Base-by-base conservation (phyloP, 2,888 invertebrate genomes). In the Morpho helenor region DNA sequence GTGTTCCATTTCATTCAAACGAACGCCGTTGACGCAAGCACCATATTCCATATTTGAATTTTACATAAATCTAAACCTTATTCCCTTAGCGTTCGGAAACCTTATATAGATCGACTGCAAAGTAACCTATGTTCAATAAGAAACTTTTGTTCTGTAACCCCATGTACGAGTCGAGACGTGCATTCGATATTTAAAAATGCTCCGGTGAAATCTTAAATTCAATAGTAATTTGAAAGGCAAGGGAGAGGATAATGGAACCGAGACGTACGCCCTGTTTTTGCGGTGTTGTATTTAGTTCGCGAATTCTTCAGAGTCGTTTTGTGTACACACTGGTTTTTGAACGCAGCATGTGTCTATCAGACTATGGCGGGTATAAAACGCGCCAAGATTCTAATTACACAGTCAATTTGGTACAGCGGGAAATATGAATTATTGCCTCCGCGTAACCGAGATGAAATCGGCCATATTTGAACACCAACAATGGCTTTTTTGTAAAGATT, bases 281-380 rank as follows among this genome's bases (percentile, higher is more conserved):
- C 83, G 87, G 88, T 88, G 84, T 83, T 85, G 84, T 87, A 87
- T 84, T 85, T 84, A 84, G 85, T 79, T 82, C 79, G 87, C 87
- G 79, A 88, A 86, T 87, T 84, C 82, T 77, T 78, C 79, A 75
- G 79, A 77, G 78, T 80, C 79, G 76, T 77, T 78, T 82, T 85
- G 82, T 87, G 80, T 83, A 76, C 77, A 77, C 81, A 85, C 87
- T 87, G 87, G 88, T 88, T 87, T 83, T 74, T 67, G 78, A 67
- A 67, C 88, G 52, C 88, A 85, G 87, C 88, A 72, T 87, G 89
- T 82, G 80, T 79, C 81, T 80, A 73, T 74, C 79, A 76, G 72
- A 73, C 73, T 74, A 68, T 73, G 71, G 72, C 74, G 71, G 73
- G 75, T 62, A 75, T 82, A 82, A 86, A 81, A 75, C 71, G 72